These are phyloP conservation scores for Syritta pipiens DNA, from an alignment of 2,888 invertebrate genomes.

Conservation along the genomic window DNA sequence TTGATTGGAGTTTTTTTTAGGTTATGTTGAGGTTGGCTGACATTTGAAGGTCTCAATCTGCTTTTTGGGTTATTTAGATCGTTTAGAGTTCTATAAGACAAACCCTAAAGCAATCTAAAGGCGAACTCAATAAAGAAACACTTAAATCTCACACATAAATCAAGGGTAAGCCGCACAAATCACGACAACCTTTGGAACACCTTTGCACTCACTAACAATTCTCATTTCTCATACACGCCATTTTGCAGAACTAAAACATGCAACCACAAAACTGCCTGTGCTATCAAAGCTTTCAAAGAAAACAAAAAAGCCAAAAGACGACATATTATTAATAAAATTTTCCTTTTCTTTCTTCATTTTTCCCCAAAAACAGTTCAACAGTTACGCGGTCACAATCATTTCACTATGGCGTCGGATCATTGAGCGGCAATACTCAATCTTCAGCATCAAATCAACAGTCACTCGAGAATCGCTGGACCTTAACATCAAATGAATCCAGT, in stretches of 20 bases:
- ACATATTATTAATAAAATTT: slow-evolving; percentile 8
- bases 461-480: slow-evolving; percentile 70
- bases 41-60: too few relatives aligned
- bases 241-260: slow-evolving; percentile 28
- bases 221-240: slow-evolving; percentile 16
- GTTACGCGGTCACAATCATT: slow-evolving; percentile 84
- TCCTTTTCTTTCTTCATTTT: slow-evolving; percentile 6
- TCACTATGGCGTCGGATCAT: slow-evolving; percentile 79
- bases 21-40: too few relatives aligned
- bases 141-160: too few relatives aligned
- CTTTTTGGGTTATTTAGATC: too few relatives aligned
- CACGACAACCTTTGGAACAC: slow-evolving; percentile 26
- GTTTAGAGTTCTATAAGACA: too few relatives aligned
- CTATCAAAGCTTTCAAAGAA: slow-evolving; percentile 39
- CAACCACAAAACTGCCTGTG: slow-evolving; percentile 54
- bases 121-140: too few relatives aligned
- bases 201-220: slow-evolving; percentile 42
- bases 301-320: neutral
- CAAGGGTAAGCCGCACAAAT: too few relatives aligned
- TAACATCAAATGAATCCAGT: slow-evolving; percentile 72
- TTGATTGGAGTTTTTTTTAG: too few relatives aligned
- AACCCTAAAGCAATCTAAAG: too few relatives aligned
- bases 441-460: slow-evolving; percentile 53
- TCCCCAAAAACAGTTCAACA: slow-evolving; percentile 78
- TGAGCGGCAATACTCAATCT: slow-evolving; percentile 50